phyloP scores from a whole-genome alignment of 2,888 invertebrate genomes.

The Micoletzkya japonica region DNA sequence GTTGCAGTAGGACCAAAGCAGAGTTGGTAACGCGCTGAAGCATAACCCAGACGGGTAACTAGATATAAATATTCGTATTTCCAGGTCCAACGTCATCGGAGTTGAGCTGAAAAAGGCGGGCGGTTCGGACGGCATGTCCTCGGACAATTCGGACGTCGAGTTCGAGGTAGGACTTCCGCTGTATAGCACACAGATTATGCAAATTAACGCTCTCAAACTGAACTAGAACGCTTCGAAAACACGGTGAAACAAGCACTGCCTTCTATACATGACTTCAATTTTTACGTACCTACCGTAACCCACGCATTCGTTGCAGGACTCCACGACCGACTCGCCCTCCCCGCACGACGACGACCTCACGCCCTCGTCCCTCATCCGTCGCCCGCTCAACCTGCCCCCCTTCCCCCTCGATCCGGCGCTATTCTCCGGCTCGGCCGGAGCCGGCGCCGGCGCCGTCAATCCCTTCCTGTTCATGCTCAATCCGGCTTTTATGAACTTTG shows the following conservation, averaged over 20 bases:
- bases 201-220: too few relatives aligned
- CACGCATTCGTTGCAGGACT: too few relatives aligned
- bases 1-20: too few relatives aligned
- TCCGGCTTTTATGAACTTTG: constrained; percentile 34
- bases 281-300: too few relatives aligned
- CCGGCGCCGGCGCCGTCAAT: constrained; percentile 13
- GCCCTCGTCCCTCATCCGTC: constrained; percentile 20
- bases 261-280: too few relatives aligned
- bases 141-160: constrained; percentile 42
- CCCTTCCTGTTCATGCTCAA: constrained; percentile 44
- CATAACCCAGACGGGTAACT: too few relatives aligned
- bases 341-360: constrained; percentile 45
- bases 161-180: too few relatives aligned
- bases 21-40: too few relatives aligned
- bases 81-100: constrained; percentile 46
- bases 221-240: too few relatives aligned
- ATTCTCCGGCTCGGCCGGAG: neutral
- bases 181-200: too few relatives aligned
- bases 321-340: constrained; percentile 48
- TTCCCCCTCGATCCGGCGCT: neutral
- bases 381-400: constrained; percentile 14
- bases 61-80: constrained; percentile 20
- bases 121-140: constrained; percentile 15
- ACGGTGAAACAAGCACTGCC: too few relatives aligned
- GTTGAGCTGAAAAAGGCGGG: constrained; percentile 43